Conservation (phyloP, 2,888 invertebrate species). For the Phytoseiulus persimilis region DNA sequence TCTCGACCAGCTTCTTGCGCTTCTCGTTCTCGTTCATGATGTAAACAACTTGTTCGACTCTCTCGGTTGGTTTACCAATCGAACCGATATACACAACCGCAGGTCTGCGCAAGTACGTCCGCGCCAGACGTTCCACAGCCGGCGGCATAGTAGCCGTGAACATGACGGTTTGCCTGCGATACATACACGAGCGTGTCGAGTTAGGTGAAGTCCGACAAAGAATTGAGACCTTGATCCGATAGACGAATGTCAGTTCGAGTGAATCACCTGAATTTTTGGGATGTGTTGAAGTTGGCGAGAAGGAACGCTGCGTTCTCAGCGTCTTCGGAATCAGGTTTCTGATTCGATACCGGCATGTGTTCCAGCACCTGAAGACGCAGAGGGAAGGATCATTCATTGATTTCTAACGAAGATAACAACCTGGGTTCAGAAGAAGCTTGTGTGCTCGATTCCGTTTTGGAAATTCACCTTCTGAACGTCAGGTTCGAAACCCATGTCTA, state of each 20-base stretch:
- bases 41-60: conserved; percentile 93
- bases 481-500: conserved; percentile 99
- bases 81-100: conserved; percentile 96
- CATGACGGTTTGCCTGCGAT: conserved; percentile 77
- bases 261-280: conserved; percentile 92
- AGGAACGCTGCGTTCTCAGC: conserved; percentile 87
- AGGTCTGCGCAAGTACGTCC: conserved; percentile 85
- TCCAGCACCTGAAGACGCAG: conserved; percentile 64
- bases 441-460: neutral
- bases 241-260: too few species aligned
- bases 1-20: conserved; percentile 83
- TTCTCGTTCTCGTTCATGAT: conserved; percentile 93
- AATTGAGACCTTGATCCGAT: too few species aligned
- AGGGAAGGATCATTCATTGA: neutral
- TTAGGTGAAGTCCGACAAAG: too few species aligned
- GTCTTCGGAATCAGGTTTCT: conserved; percentile 95
- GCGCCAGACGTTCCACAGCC: conserved; percentile 88
- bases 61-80: conserved; percentile 89
- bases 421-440: too few species aligned
- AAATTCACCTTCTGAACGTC: conserved; percentile 65
- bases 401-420: too few species aligned
- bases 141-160: conserved; percentile 99
- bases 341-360: conserved; percentile 93
- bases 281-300: conserved; percentile 84
- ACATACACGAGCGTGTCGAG: conserved; percentile 22